Base-by-base conservation (phyloP, 2,113 vertebrate genomes). In the Phocoena sinus region DNA sequence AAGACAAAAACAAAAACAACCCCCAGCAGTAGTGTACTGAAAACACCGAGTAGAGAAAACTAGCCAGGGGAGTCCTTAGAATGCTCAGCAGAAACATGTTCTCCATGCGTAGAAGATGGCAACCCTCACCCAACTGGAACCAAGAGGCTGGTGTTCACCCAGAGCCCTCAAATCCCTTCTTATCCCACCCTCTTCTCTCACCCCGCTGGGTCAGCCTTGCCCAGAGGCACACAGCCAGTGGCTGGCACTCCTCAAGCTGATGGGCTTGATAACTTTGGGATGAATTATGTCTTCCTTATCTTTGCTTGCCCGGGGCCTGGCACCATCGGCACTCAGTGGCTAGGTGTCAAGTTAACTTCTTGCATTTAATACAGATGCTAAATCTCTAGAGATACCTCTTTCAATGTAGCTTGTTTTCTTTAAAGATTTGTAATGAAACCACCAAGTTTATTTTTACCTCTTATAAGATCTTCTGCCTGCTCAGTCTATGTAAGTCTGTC, bases 241-340 rank as follows among this genome's bases (percentile, higher is more conserved):
- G 82, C 93, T 73, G 50, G 47, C 86, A 93, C 77, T 87, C 91
- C 89, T 91, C 67, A n/a, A 6, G 28, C 81, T 73, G 85, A 81
- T 91, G 89, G 90, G 53, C 85, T 82, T 4, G 63, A 80, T 94
- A 82, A 60, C 56, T 84, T 33, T 71, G 41, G 58, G 47, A n/a
- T 47, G 63, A 68, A 91, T 21, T 38, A 44, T 62, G 60, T 38
- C 79, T 36, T 41, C 11, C 94, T 93, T 95, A 93, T 95, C 94
- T 94, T 68, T 58, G 67, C 56, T 28, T 8, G 25, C 28, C 81
- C 6, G 1, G 65, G 33, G 95, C 89, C 80, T 60, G 94, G 53
- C 84, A 80, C 31, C 41, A 9, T 36, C 62, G 38, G 33, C 74
- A 38, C 94, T 90, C 67, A 41, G 65, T 14, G 36, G 58, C 38